These are phyloP conservation scores for Argopecten irradians DNA, from an alignment of 1,140 invertebrate genomes.

Conservation along the genomic window DNA sequence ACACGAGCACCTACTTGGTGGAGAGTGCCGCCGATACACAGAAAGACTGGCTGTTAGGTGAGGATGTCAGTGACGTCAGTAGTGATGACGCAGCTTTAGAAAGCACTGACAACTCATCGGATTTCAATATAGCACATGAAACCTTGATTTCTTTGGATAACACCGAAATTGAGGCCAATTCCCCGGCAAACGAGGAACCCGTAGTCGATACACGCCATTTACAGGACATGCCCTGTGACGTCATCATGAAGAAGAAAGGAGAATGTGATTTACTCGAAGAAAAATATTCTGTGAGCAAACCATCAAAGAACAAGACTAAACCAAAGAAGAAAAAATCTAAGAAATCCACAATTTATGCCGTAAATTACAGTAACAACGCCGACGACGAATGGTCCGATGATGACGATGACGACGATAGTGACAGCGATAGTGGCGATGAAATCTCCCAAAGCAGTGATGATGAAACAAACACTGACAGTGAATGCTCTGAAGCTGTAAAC, in stretches of 20 bases:
- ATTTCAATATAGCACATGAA: background rate
- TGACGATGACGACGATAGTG: background rate
- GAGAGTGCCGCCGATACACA: background rate
- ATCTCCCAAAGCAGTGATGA: background rate
- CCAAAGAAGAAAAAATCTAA: background rate
- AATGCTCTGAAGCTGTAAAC: background rate
- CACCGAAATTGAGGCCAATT: background rate
- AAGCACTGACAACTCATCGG: background rate
- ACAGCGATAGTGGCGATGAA: background rate
- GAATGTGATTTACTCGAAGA: constrained; percentile 4
- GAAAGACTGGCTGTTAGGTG: background rate
- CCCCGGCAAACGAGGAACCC: background rate
- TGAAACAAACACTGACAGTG: background rate
- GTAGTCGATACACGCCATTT: background rate
- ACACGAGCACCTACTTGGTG: background rate
- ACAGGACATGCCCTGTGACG: background rate
- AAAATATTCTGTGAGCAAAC: background rate
- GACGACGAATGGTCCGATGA: background rate
- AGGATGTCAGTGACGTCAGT: background rate
- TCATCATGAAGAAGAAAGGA: background rate
- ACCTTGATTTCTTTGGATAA: background rate
- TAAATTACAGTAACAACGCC: background rate
- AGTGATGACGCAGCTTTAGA: background rate
- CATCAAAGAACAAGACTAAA: background rate
- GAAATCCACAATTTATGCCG: background rate